Conservation (phyloP, 92 coral and sea anemone genomes). For the Metridium senile region DNA sequence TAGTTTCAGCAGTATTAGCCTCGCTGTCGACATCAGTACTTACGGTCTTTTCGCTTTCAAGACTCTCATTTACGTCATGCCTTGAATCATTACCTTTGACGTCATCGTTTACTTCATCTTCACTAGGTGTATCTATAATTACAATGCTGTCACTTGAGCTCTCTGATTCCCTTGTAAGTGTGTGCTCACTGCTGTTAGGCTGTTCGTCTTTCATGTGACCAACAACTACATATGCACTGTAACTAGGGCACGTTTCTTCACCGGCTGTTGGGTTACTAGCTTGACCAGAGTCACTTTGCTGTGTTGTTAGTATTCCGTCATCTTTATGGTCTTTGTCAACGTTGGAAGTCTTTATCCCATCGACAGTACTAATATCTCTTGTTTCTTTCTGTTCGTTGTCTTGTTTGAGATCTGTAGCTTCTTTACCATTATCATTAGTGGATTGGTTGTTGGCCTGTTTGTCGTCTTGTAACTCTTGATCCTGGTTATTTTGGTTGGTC, state of each 20-base stretch:
- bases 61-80: not conserved
- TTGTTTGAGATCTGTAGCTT: not conserved
- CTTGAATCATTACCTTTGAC: not conserved
- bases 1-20: too few species aligned
- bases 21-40: too few species aligned
- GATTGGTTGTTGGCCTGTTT: not conserved
- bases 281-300: not conserved
- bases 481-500: too few species aligned
- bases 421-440: not conserved
- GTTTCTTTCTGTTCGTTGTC: not conserved
- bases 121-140: not conserved
- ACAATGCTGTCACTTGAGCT: slow-evolving; percentile 29
- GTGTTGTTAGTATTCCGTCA: not conserved
- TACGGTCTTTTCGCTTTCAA: too few species aligned
- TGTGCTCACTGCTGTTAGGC: not conserved
- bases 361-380: too few species aligned
- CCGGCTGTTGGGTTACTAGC: not conserved
- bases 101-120: not conserved
- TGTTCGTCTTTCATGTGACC: not conserved
- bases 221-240: slow-evolving; percentile 6
- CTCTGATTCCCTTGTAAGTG: not conserved
- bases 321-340: not conserved
- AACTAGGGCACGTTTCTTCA: not conserved
- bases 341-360: too few species aligned
- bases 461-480: too few species aligned